Evolutionary conservation across 35 echinoderm and acorn worm genomes (phyloP).

Genomic region (Stichopus chloronotus): DNA sequence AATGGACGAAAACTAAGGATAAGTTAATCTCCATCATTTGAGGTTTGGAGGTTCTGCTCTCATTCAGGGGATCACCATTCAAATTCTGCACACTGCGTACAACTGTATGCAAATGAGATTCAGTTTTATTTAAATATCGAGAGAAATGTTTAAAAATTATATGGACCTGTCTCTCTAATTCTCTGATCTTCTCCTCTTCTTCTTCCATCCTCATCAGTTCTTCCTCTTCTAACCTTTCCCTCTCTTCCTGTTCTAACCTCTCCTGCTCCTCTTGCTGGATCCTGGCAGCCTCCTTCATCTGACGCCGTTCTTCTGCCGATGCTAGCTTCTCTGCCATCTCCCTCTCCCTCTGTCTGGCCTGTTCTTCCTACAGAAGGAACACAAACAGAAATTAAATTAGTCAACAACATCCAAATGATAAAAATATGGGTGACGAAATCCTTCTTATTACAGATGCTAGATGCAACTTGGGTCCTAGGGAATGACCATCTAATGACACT

Average conservation of each 20-base stretch:
- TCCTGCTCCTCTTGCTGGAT: constrained; percentile 71
- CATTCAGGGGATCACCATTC: no score
- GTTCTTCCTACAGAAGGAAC: constrained; percentile 73
- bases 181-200: constrained; percentile 88
- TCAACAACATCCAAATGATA: not conserved
- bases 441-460: no score
- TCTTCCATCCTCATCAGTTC: constrained; percentile 75
- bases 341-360: constrained; percentile 80
- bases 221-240: constrained; percentile 86
- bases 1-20: no score
- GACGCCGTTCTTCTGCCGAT: constrained; percentile 74
- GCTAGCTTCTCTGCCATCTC: constrained; percentile 94
- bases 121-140: no score
- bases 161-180: constrained; percentile 88
- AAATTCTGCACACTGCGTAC: no score
- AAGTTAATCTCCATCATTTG: no score
- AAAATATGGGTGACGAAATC: not conserved
- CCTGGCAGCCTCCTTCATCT: constrained; percentile 74
- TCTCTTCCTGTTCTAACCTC: constrained; percentile 77
- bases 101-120: no score
- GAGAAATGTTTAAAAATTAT: no score
- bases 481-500: not conserved
- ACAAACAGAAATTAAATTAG: not conserved
- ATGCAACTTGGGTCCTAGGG: not conserved
- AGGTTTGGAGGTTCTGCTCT: no score